phyloP scores from a whole-genome alignment of 2,113 vertebrate species.

The Sigmodon hispidus region DNA sequence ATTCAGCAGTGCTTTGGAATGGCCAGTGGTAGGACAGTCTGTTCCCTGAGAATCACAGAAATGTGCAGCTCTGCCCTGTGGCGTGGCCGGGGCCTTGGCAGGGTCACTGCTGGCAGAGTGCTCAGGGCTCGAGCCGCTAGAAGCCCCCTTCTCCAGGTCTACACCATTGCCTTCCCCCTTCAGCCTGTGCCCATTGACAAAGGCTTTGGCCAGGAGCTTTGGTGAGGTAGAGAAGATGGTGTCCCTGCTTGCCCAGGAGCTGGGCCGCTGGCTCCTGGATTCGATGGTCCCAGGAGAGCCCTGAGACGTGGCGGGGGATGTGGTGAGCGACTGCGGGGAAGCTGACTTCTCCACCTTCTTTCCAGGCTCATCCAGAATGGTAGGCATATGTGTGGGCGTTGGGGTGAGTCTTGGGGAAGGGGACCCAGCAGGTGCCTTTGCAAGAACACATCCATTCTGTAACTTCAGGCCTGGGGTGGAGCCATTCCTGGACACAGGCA shows the following conservation, averaged over 20 bases:
- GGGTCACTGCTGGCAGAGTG: slow-evolving; percentile 23
- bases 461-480: slow-evolving; percentile 33
- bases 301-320: neutral
- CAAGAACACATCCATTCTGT: slow-evolving; percentile 50
- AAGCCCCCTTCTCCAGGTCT: neutral
- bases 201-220: slow-evolving; percentile 84
- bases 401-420: slow-evolving; percentile 79
- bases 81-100: slow-evolving; percentile 71
- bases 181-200: slow-evolving; percentile 82
- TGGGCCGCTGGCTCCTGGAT: slow-evolving; percentile 79
- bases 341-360: slow-evolving; percentile 89
- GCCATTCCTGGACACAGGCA: slow-evolving; percentile 79
- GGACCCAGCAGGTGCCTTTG: slow-evolving; percentile 63
- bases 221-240: slow-evolving; percentile 88
- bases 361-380: slow-evolving; percentile 83
- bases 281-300: slow-evolving; percentile 71
- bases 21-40: slow-evolving; percentile 52
- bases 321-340: slow-evolving; percentile 73
- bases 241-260: slow-evolving; percentile 82
- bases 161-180: fast-evolving
- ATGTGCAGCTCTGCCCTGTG: slow-evolving; percentile 68
- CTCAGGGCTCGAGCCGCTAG: slow-evolving; percentile 12
- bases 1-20: slow-evolving; percentile 52
- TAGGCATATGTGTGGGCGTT: slow-evolving; percentile 75
- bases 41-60: slow-evolving; percentile 83